phyloP scores from a whole-genome alignment of 1,140 invertebrate genomes.

The Diploscapter pachys region DNA sequence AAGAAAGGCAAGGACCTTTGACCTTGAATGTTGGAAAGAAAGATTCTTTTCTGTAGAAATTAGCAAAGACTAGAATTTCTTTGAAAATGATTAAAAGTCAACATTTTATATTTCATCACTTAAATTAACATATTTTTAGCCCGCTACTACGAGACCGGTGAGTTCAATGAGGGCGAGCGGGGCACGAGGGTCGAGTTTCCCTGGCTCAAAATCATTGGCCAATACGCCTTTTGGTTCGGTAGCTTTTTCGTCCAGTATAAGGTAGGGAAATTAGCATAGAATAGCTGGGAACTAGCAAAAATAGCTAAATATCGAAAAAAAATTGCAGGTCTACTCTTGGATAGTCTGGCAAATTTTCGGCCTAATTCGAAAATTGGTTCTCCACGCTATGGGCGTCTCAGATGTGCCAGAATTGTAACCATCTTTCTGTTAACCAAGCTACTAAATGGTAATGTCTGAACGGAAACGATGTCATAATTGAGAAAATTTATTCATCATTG shows the following conservation, averaged over 20 bases:
- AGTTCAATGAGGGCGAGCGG: slow-evolving; percentile 46
- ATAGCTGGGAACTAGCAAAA: too few relatives aligned
- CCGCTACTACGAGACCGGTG: slow-evolving; percentile 50
- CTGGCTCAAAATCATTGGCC: slow-evolving; percentile 51
- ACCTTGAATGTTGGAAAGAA: background rate
- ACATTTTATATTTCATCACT: slow-evolving; percentile 26
- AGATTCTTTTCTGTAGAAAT: background rate
- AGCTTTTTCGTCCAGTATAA: slow-evolving; percentile 45
- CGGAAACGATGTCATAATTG: too few relatives aligned
- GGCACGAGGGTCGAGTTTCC: slow-evolving; percentile 48
- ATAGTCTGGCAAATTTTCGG: too few relatives aligned
- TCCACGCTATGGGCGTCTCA: too few relatives aligned
- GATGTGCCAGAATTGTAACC: too few relatives aligned
- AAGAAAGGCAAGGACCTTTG: slow-evolving; percentile 5
- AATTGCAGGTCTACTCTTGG: too few relatives aligned
- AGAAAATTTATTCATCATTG: too few relatives aligned
- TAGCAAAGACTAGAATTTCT: background rate
- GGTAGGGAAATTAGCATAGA: background rate
- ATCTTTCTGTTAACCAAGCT: too few relatives aligned
- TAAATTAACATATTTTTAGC: slow-evolving; percentile 41
- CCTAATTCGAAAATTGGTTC: too few relatives aligned
- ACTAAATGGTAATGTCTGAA: too few relatives aligned
- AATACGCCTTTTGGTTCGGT: slow-evolving; percentile 54
- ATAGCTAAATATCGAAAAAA: too few relatives aligned
- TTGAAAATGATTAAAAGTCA: slow-evolving; percentile 18